Percentiles rank a stretch among this genome's conserved stretches.
phyloP scores from a whole-genome alignment of 53 echinoderm and acorn worm species.

The Crossaster papposus region DNA sequence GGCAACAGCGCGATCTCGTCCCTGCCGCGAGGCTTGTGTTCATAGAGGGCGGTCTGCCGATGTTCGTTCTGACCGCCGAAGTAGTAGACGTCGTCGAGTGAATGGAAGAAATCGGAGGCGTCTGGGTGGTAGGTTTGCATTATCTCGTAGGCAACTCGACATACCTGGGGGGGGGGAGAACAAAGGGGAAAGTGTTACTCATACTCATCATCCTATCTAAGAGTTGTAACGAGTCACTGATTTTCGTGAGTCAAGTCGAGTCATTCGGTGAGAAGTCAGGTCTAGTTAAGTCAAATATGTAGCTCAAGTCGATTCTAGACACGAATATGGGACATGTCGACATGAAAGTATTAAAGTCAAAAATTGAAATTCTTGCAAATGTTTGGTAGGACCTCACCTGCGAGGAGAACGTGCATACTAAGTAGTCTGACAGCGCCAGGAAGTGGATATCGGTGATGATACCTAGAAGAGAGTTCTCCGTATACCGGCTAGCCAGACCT shows the following conservation, averaged over 20 bases:
- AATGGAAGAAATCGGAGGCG: slow-evolving; percentile 81
- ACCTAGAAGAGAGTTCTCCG: slow-evolving; percentile 81
- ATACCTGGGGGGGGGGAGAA: slow-evolving; percentile 68
- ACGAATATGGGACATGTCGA: no score
- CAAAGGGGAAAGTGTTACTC: neutral
- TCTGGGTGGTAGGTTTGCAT: slow-evolving; percentile 87
- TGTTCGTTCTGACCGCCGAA: slow-evolving; percentile 95
- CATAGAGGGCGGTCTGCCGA: slow-evolving; percentile 72
- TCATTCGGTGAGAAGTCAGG: no score
- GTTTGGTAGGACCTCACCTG: slow-evolving; percentile 67
- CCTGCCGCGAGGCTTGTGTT: slow-evolving; percentile 69
- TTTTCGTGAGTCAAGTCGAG: neutral
- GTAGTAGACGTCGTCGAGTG: slow-evolving; percentile 93
- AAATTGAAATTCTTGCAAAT: neutral
- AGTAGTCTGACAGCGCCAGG: slow-evolving; percentile 78
- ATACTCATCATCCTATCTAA: neutral
- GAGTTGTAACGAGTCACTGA: neutral
- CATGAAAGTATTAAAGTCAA: no score
- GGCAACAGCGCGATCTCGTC: slow-evolving; percentile 77
- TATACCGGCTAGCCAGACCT: slow-evolving; percentile 79
- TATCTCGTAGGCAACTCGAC: slow-evolving; percentile 94
- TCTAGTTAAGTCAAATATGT: no score
- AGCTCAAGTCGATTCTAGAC: no score
- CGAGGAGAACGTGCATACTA: slow-evolving; percentile 97
- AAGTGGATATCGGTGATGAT: slow-evolving; percentile 94